Evolutionary conservation across 64 coral and sea anemone genomes (phyloP).

Genomic region (Platygyra sinensis): DNA sequence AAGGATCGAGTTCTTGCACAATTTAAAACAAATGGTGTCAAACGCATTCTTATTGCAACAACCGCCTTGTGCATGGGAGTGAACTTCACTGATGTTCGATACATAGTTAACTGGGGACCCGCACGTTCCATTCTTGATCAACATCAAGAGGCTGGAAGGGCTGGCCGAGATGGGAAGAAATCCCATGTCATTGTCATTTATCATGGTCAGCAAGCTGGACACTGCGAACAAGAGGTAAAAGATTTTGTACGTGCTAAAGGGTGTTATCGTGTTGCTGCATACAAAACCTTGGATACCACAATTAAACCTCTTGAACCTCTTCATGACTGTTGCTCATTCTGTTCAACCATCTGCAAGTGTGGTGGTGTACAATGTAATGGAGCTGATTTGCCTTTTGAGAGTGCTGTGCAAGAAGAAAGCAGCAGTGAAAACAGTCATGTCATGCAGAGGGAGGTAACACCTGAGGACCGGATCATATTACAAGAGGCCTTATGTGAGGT

Average conservation of each 20-base stretch:
- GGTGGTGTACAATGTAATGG: not conserved
- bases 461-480: slow-evolving; percentile 4
- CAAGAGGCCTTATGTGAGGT: slow-evolving; percentile 8
- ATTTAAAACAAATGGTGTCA: slow-evolving; percentile 3
- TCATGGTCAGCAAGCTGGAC: slow-evolving; percentile 17
- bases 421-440: too few species aligned
- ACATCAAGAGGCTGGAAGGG: slow-evolving; percentile 50
- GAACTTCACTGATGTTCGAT: slow-evolving; percentile 40
- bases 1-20: not conserved
- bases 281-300: slow-evolving; percentile 17
- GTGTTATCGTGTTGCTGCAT: slow-evolving; percentile 22
- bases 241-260: slow-evolving; percentile 29
- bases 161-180: not conserved
- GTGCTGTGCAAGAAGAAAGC: not conserved
- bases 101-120: slow-evolving; percentile 47
- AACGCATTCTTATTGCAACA: slow-evolving; percentile 15
- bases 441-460: not conserved
- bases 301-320: slow-evolving; percentile 29
- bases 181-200: too few species aligned
- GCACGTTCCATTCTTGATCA: slow-evolving; percentile 40
- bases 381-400: slow-evolving; percentile 31
- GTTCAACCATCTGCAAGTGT: slow-evolving; percentile 45
- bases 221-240: slow-evolving; percentile 48
- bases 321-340: slow-evolving; percentile 49
- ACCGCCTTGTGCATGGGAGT: slow-evolving; percentile 48